phyloP scores from a whole-genome alignment of 2,797 vertebrate genomes.

The Parotocinclus haroldoi region DNA sequence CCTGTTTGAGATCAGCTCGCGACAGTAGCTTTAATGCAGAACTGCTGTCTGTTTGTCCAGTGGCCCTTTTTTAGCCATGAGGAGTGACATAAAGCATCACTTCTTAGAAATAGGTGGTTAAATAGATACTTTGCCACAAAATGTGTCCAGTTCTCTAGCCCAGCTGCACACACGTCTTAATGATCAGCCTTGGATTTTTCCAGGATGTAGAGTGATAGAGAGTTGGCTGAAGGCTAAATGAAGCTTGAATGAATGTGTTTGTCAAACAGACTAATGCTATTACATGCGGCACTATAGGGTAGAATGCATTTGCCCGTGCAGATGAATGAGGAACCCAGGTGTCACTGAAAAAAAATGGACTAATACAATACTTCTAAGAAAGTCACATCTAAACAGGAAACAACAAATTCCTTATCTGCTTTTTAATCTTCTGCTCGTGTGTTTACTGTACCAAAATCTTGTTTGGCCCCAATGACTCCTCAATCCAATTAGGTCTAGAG shows the following conservation, averaged over 20 bases:
- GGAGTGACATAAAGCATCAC: constrained; percentile 8
- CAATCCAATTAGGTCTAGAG: too few species aligned
- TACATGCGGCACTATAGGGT: background rate
- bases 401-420: constrained; percentile 10
- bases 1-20: background rate
- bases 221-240: constrained; percentile 28
- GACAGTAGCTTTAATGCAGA: background rate
- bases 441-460: constrained; percentile 11
- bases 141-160: constrained; percentile 18
- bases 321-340: constrained; percentile 6
- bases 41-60: background rate
- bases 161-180: constrained; percentile 8
- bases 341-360: constrained; percentile 10
- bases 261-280: constrained; percentile 38
- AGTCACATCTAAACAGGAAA: constrained; percentile 11
- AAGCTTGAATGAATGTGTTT: constrained; percentile 38
- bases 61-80: background rate
- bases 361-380: background rate
- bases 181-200: constrained; percentile 19
- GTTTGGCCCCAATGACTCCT: background rate
- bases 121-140: constrained; percentile 18
- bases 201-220: constrained; percentile 20
- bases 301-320: constrained; percentile 5
- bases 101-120: constrained; percentile 17
- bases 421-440: constrained; percentile 4